phyloP scores from a whole-genome alignment of 2,797 vertebrate genomes.

The Loriculus beryllinus region DNA sequence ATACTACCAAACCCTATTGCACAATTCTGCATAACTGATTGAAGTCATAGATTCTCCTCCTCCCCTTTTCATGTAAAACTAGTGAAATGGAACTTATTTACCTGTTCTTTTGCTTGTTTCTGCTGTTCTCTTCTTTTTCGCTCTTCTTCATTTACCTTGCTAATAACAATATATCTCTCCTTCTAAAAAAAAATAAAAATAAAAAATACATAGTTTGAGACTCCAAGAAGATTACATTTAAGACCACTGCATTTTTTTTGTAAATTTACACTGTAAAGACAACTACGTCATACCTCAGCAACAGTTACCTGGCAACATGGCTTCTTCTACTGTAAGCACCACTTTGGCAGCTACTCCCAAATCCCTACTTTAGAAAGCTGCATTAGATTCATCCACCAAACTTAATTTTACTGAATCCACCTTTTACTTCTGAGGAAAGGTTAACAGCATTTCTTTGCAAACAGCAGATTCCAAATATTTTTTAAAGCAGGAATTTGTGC shows the following conservation, averaged over 20 bases:
- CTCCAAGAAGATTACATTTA: not conserved
- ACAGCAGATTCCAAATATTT: not conserved
- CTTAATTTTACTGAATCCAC: not conserved
- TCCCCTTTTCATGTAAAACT: not conserved
- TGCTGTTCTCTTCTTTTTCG: slow-evolving; percentile 87
- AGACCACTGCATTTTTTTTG: not conserved
- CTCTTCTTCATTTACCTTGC: slow-evolving; percentile 93
- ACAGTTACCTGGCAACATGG: not conserved
- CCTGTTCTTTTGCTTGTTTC: slow-evolving; percentile 92
- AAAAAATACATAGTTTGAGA: not conserved
- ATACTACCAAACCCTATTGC: not conserved
- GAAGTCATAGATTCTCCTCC: not conserved
- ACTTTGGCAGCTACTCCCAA: not conserved
- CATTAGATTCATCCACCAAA: not conserved
- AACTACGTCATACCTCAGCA: not conserved
- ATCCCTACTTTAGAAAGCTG: not conserved
- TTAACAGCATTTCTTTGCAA: not conserved
- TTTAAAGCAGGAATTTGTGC: not conserved
- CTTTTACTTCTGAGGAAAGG: not conserved
- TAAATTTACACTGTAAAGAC: not conserved
- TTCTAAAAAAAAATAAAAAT: slow-evolving; percentile 79
- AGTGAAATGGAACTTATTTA: slow-evolving; percentile 12
- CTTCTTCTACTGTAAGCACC: not conserved
- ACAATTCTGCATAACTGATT: not conserved
- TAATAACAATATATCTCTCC: slow-evolving; percentile 90